Percentiles rank a stretch among this genome's conserved stretches.
Conservation (phyloP, 1,140 invertebrate genomes). For the Calycopis cecrops region DNA sequence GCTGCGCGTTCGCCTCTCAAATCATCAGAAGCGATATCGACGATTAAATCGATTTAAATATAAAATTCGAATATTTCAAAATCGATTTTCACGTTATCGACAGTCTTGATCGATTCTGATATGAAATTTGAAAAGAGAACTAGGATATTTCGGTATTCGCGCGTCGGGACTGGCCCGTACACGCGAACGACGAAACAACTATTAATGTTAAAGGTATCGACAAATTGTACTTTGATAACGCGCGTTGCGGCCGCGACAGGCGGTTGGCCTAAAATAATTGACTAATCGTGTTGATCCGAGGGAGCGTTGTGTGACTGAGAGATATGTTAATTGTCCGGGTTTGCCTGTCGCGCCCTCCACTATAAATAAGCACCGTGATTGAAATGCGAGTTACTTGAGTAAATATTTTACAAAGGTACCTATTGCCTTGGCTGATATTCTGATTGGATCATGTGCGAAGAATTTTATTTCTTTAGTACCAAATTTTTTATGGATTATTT, state of each 20-base stretch:
- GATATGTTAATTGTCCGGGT: constrained; percentile 1
- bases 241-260: constrained; percentile 36
- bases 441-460: too few relatives aligned
- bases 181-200: constrained; percentile 44
- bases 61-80: constrained; percentile 1
- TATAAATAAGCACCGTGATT: constrained; percentile 50
- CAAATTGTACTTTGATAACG: constrained; percentile 57
- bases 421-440: background rate
- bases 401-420: constrained; percentile 22
- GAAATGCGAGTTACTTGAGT: constrained; percentile 52
- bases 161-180: constrained; percentile 29
- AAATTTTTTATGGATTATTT: too few relatives aligned
- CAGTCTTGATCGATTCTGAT: background rate
- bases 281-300: constrained; percentile 25
- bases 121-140: background rate
- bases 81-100: constrained; percentile 8
- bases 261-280: constrained; percentile 36
- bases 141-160: constrained; percentile 17
- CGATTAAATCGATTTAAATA: background rate
- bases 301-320: constrained; percentile 17
- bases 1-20: background rate
- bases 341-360: constrained; percentile 30
- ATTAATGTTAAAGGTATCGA: constrained; percentile 47
- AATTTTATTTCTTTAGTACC: too few relatives aligned
- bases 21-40: too few relatives aligned